These are phyloP conservation scores for Carduelis carduelis DNA, from an alignment of 2,797 vertebrate species.

Conservation along the genomic window DNA sequence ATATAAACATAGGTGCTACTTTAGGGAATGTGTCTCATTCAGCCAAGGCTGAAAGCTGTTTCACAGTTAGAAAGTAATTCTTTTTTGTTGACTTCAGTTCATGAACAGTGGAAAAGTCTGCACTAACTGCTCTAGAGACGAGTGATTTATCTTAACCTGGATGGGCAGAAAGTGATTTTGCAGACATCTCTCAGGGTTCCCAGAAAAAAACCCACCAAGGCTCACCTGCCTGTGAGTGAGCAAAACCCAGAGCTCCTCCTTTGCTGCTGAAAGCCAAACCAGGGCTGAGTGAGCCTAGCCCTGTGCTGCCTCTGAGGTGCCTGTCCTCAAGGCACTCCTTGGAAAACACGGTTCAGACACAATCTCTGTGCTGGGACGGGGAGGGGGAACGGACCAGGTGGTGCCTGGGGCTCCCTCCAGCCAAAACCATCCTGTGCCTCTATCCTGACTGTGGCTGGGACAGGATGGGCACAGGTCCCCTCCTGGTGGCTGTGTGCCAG, in stretches of 20 bases:
- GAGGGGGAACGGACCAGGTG: fast-evolving
- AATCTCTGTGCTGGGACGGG: fast-evolving
- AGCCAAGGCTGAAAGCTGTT: not conserved
- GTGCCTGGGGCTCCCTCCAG: not conserved
- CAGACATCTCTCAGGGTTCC: not conserved
- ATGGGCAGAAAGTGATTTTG: not conserved
- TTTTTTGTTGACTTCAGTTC: not conserved
- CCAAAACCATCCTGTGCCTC: not conserved
- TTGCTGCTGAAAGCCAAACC: fast-evolving
- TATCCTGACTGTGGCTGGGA: fast-evolving
- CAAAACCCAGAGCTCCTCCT: not conserved
- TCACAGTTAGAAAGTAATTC: not conserved
- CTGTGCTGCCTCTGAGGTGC: not conserved
- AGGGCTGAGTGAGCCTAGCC: not conserved
- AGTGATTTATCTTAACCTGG: not conserved
- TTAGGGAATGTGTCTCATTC: not conserved
- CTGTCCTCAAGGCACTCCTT: not conserved
- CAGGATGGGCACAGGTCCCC: not conserved
- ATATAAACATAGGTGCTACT: not conserved
- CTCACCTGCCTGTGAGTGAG: fast-evolving
- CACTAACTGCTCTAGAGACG: not conserved
- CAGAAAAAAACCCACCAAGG: not conserved
- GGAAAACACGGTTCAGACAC: fast-evolving
- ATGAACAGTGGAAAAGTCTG: not conserved
- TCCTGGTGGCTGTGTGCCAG: not conserved